Percentiles rank a stretch among this genome's conserved stretches.
Evolutionary conservation across 2,113 vertebrate genomes (phyloP).

Genomic region (Meriones unguiculatus): DNA sequence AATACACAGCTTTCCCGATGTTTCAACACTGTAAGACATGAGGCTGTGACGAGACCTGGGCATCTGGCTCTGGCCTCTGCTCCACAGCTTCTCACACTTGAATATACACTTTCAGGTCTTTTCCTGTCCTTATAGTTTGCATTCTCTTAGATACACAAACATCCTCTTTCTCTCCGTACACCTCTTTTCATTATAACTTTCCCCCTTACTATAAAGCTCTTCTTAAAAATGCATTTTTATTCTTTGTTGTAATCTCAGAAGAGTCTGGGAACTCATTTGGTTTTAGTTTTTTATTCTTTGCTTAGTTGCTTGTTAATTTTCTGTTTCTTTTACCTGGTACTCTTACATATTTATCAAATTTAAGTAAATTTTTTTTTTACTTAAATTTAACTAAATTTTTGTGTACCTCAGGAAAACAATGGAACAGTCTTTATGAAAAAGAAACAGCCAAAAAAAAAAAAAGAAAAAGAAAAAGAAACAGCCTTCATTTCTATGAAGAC

Average conservation of each 20-base stretch:
- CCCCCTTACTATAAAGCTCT: not conserved
- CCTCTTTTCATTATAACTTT: not conserved
- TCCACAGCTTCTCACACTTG: not conserved
- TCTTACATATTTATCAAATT: not conserved
- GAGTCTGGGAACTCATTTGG: conserved; percentile 18
- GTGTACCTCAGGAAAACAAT: not conserved
- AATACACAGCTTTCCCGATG: not conserved
- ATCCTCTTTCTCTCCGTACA: not conserved
- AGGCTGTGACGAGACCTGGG: not conserved
- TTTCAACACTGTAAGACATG: not conserved
- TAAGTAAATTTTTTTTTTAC: conserved; percentile 19
- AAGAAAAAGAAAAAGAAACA: not conserved
- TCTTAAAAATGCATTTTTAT: not conserved
- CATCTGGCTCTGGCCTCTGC: not conserved
- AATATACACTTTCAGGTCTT: not conserved
- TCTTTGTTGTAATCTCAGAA: not conserved
- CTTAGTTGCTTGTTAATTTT: conserved; percentile 12
- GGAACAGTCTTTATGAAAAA: not conserved
- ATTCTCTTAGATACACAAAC: not conserved
- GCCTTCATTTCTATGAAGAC: not conserved
- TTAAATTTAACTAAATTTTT: conserved; percentile 8
- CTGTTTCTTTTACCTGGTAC: not conserved
- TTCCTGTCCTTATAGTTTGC: not conserved
- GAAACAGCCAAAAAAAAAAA: too few relatives aligned
- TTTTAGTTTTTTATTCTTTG: conserved; percentile 12